These are phyloP conservation scores for Neria commutata DNA, from an alignment of 2,888 invertebrate genomes.

Conservation along the genomic window DNA sequence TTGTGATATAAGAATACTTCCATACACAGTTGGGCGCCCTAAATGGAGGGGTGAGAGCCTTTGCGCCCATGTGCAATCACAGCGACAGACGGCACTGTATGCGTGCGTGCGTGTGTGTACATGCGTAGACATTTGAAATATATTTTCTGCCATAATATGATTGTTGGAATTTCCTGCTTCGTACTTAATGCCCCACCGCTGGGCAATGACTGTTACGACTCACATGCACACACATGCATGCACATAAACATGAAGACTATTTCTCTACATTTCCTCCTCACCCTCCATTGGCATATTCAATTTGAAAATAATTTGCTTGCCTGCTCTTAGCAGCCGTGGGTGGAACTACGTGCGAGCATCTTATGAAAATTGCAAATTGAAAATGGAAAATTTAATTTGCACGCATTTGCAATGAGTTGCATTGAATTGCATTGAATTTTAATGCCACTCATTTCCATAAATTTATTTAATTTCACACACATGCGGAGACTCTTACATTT, in stretches of 20 bases:
- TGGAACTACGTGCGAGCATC: too few species aligned
- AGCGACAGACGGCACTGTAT: too few species aligned
- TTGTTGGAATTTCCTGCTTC: neutral
- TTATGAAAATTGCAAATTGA: too few species aligned
- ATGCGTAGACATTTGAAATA: neutral
- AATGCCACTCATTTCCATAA: slow-evolving; percentile 46
- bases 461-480: slow-evolving; percentile 37
- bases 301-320: slow-evolving; percentile 3
- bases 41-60: too few species aligned
- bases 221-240: neutral
- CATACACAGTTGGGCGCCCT: too few species aligned
- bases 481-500: too few species aligned
- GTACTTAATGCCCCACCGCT: neutral
- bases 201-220: neutral
- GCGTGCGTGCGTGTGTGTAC: neutral
- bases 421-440: slow-evolving; percentile 57
- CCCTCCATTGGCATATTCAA: neutral
- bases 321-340: neutral
- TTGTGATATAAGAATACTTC: too few species aligned
- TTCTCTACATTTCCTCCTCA: neutral
- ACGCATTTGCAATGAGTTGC: too few species aligned
- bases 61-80: too few species aligned
- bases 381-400: slow-evolving; percentile 59
- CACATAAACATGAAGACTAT: neutral
- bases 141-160: slow-evolving; percentile 1